These are phyloP conservation scores for Arion vulgaris DNA, from an alignment of 1,140 invertebrate species.

Conservation along the genomic window DNA sequence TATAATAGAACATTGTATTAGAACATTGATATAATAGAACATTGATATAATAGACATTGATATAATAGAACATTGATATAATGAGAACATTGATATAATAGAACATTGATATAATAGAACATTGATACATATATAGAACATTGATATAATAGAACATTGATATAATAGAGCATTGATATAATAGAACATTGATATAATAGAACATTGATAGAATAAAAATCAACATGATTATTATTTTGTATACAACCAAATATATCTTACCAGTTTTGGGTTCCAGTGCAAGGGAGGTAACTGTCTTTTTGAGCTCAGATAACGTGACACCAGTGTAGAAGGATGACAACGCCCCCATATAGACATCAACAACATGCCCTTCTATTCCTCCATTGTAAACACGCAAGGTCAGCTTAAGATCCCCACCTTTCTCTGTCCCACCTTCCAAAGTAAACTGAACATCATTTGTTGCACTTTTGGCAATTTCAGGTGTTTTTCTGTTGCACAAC, in stretches of 20 bases:
- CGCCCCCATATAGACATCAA: constrained; percentile 55
- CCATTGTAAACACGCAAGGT: constrained; percentile 55
- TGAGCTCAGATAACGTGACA: constrained; percentile 58
- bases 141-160: too few species aligned
- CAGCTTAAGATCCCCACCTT: constrained; percentile 55
- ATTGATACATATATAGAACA: too few species aligned
- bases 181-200: too few species aligned
- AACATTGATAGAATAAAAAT: too few species aligned
- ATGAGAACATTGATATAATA: too few species aligned
- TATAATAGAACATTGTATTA: too few species aligned
- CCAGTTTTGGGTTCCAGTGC: constrained; percentile 58
- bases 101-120: too few species aligned
- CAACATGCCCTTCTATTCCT: constrained; percentile 49
- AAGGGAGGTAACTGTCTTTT: constrained; percentile 49
- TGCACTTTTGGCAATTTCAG: constrained; percentile 29
- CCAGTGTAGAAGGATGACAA: constrained; percentile 65
- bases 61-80: too few species aligned
- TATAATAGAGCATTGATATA: too few species aligned
- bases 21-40: too few species aligned
- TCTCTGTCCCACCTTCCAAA: constrained; percentile 52
- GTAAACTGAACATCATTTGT: constrained; percentile 57
- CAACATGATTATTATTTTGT: too few species aligned
- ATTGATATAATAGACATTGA: too few species aligned
- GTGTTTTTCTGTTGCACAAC: constrained; percentile 48
- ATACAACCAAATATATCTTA: constrained; percentile 31